A percentile compares a stretch with the other conserved stretches of the same genome.
Conservation (phyloP, 2,888 invertebrate genomes). For the Chorisops tibialis region DNA sequence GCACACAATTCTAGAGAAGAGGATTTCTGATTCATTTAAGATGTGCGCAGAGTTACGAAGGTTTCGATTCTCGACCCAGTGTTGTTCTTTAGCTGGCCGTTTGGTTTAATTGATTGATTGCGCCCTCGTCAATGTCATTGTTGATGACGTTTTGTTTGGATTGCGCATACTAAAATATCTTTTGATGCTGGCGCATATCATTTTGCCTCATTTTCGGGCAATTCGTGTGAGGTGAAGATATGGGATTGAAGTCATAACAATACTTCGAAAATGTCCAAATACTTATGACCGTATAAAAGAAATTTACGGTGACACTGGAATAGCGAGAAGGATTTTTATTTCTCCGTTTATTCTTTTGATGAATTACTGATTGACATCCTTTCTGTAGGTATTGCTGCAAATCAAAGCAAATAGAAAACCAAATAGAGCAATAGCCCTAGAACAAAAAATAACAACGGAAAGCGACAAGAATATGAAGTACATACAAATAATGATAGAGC, state of each 20-base stretch:
- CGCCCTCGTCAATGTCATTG: conserved; percentile 24
- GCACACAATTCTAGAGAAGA: too few relatives aligned
- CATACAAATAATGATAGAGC: too few relatives aligned
- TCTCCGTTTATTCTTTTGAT: too few relatives aligned
- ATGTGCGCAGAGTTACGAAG: neutral
- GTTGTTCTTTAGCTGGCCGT: too few relatives aligned
- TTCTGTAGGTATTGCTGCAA: too few relatives aligned
- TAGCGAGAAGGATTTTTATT: too few relatives aligned
- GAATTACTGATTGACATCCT: too few relatives aligned
- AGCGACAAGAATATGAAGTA: too few relatives aligned
- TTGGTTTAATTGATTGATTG: conserved; percentile 24
- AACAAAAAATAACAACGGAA: too few relatives aligned
- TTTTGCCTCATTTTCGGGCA: neutral
- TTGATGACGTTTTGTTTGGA: conserved; percentile 16
- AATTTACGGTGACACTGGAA: too few relatives aligned
- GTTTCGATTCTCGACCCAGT: neutral
- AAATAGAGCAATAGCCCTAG: too few relatives aligned
- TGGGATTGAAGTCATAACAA: conserved; percentile 12
- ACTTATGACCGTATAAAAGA: neutral
- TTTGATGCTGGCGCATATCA: conserved; percentile 12
- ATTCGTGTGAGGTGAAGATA: conserved; percentile 5
- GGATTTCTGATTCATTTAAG: neutral
- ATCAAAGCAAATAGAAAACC: too few relatives aligned
- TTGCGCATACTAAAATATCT: conserved; percentile 24
- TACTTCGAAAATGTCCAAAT: conserved; percentile 15